Conservation (phyloP, 2,888 invertebrate genomes). For the Cephus pulcher region DNA sequence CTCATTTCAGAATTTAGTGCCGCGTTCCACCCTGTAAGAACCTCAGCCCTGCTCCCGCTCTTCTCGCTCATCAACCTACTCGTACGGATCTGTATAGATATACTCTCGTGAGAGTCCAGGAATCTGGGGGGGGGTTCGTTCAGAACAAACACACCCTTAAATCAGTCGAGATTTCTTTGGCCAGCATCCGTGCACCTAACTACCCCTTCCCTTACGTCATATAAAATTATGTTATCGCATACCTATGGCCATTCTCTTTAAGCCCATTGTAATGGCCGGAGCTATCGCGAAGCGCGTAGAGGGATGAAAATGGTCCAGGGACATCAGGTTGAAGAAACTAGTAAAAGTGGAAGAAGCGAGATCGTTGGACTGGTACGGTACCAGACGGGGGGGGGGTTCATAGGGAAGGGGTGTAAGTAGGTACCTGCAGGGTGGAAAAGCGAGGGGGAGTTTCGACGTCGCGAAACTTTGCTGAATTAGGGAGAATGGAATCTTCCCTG, state of each 20-base stretch:
- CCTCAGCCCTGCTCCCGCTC: constrained; percentile 21
- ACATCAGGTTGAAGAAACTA: background rate
- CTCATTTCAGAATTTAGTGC: constrained; percentile 61
- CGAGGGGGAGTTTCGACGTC: background rate
- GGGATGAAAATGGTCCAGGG: background rate
- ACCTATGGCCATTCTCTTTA: background rate
- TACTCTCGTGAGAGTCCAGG: constrained; percentile 15
- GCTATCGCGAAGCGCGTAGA: background rate
- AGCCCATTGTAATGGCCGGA: background rate
- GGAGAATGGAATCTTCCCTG: background rate
- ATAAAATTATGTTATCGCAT: background rate
- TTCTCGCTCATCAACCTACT: constrained; percentile 6
- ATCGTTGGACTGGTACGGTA: background rate
- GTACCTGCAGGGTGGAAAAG: background rate
- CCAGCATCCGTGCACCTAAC: constrained; percentile 12
- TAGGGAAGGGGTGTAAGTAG: background rate
- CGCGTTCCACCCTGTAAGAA: constrained; percentile 42
- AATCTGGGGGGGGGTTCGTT: background rate
- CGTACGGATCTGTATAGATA: constrained; percentile 14
- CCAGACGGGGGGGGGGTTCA: background rate
- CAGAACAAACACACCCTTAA: constrained; percentile 25
- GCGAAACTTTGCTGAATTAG: background rate
- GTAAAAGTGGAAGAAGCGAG: background rate
- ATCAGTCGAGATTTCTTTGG: constrained; percentile 43
- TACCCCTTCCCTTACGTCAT: background rate